These are phyloP conservation scores for Dichetophora obliterata DNA, from an alignment of 2,888 invertebrate species.

Conservation along the genomic window DNA sequence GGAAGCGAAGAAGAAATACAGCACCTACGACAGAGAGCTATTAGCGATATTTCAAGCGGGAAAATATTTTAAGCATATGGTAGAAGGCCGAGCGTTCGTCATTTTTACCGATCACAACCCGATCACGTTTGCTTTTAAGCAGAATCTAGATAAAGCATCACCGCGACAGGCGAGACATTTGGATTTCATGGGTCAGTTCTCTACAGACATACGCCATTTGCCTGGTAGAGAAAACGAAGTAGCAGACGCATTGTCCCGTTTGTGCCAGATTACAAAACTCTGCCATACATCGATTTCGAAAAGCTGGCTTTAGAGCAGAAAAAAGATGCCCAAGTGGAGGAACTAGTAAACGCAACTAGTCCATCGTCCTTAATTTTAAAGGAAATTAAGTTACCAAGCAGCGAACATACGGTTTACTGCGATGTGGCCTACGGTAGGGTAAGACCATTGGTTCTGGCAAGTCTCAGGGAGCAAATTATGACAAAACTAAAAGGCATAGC, in stretches of 20 bases:
- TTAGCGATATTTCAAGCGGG: constrained; percentile 62
- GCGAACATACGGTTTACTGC: background rate
- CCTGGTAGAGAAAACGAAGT: too few relatives aligned
- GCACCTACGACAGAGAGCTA: constrained; percentile 64
- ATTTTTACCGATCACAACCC: constrained; percentile 49
- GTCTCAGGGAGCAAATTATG: too few relatives aligned
- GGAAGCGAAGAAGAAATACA: constrained; percentile 58
- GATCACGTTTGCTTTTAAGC: constrained; percentile 56
- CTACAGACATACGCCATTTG: background rate
- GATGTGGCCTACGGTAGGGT: background rate
- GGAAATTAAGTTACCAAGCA: too few relatives aligned
- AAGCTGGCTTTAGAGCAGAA: too few relatives aligned
- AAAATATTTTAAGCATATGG: constrained; percentile 55
- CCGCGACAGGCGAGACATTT: constrained; percentile 48
- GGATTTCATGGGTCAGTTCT: background rate
- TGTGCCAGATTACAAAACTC: too few relatives aligned
- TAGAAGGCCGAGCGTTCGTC: constrained; percentile 29
- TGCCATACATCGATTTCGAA: too few relatives aligned
- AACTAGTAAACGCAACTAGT: too few relatives aligned
- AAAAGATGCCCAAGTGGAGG: too few relatives aligned
- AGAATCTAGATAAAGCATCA: constrained; percentile 57
- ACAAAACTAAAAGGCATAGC: background rate
- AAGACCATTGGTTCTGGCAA: background rate
- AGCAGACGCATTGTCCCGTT: too few relatives aligned
- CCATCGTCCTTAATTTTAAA: too few relatives aligned